These are phyloP conservation scores for Machimus atricapillus DNA, from an alignment of 2,888 invertebrate species.

Conservation along the genomic window DNA sequence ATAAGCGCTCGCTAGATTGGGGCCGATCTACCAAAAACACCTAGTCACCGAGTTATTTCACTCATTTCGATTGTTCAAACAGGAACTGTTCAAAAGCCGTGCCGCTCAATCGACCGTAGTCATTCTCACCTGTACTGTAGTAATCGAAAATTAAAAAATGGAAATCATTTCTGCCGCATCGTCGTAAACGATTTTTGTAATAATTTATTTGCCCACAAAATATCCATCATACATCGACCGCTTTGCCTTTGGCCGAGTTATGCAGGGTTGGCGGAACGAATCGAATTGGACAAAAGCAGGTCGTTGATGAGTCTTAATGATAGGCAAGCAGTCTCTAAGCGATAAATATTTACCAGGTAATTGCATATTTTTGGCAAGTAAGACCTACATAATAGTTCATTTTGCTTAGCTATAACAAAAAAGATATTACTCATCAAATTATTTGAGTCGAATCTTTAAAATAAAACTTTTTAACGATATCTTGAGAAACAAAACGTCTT, in stretches of 20 bases:
- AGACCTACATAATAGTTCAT: neutral
- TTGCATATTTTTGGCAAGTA: neutral
- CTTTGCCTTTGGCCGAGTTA: neutral
- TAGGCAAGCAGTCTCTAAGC: neutral
- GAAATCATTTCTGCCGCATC: neutral
- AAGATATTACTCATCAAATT: too few species aligned
- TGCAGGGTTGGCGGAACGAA: neutral
- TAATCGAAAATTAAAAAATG: neutral
- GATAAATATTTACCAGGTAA: neutral
- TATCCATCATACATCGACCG: neutral
- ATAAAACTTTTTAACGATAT: neutral
- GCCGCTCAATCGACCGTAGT: neutral
- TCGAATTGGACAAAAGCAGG: neutral
- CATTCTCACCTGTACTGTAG: slow-evolving; percentile 31
- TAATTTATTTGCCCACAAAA: slow-evolving; percentile 21
- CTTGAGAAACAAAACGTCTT: too few species aligned
- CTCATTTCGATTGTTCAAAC: slow-evolving; percentile 5
- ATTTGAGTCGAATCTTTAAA: neutral
- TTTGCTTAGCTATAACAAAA: neutral
- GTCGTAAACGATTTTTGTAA: slow-evolving; percentile 13
- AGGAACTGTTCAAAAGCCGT: slow-evolving; percentile 20
- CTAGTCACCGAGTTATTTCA: slow-evolving; percentile 28
- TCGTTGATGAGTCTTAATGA: neutral
- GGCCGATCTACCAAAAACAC: neutral
- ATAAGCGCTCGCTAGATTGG: slow-evolving; percentile 3